phyloP scores from a whole-genome alignment of 2,113 vertebrate species.

The Heliornis fulica region DNA sequence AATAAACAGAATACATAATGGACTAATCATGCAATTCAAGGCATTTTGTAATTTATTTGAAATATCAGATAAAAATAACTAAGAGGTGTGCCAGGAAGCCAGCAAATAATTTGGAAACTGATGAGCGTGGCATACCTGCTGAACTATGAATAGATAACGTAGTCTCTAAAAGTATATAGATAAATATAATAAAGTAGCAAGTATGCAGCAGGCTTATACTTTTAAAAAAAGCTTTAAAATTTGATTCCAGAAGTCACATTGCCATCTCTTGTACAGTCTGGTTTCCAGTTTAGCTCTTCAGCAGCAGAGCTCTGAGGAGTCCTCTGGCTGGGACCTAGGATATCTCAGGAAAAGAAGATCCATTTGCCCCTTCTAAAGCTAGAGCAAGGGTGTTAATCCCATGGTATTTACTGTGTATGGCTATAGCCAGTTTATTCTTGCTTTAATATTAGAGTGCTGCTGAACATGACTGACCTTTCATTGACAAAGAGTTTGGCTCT shows the following conservation, averaged over 20 bases:
- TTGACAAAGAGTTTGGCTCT: neutral
- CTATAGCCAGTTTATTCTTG: neutral
- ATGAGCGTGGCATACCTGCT: slow-evolving; percentile 65
- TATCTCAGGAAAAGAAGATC: neutral
- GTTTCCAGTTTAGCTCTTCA: neutral
- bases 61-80: slow-evolving; percentile 76
- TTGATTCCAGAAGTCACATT: neutral
- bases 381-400: neutral
- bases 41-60: slow-evolving; percentile 73
- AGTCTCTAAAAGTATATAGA: slow-evolving; percentile 50
- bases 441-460: neutral
- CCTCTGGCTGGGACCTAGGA: neutral
- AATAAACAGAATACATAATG: slow-evolving; percentile 73
- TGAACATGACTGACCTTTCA: neutral
- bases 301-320: neutral
- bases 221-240: neutral
- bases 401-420: neutral
- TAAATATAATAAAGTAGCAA: slow-evolving; percentile 34
- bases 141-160: slow-evolving; percentile 68
- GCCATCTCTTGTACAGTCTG: neutral
- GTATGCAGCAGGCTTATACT: neutral
- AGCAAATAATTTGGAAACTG: slow-evolving; percentile 72
- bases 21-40: slow-evolving; percentile 75
- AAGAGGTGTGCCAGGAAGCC: slow-evolving; percentile 71
- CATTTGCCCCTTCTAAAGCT: neutral